Evolutionary conservation across 2,113 vertebrate species (phyloP), one percentile per base, ranked within the genome.

Genomic region (Melanerpes formicivorus): DNA sequence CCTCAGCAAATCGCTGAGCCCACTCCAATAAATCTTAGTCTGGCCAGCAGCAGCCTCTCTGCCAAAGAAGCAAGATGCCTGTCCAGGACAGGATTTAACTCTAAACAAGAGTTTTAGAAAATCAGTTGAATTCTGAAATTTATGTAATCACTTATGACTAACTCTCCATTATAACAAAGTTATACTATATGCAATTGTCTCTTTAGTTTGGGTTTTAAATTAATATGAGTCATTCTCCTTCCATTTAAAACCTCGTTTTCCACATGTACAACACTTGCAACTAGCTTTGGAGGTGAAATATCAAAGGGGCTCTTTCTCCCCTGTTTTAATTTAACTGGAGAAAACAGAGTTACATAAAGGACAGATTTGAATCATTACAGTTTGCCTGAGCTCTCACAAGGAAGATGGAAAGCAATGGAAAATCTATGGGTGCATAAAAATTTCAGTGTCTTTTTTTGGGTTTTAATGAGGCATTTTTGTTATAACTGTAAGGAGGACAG

Each of bases 71-170:
- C 34, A 88, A 30, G 19, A 89, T 54, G 60, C 25, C 44, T 46
- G 60, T 25, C 44, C 37, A 70, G 50, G 54, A 73, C 6, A 67
- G 40, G 21, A 80, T 93, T 90, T 84, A 84, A 71, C 48, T 42
- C 72, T 65, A 77, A 85, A 81, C 6, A 15, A 27, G 52, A 52
- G 34, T 90, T 46, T 26, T 27, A 65, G 67, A 65, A 54, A 86
- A 78, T 93, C 2, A 88, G 89, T 95, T 87, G 80, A 94, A 96
- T 64, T 96, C 95, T 89, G 94, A 93, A 97, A 96, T 95, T 91
- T 96, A 88, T 74, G 81, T 87, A 95, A 93, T 92, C 95, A 77
- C 83, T 96, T 96, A 93, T 93, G 91, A 96, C 87, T 97, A 97
- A 97, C 86, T 94, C 91, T 67, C 96, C 85, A 48, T 92, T 93